phyloP scores from a whole-genome alignment of 1,140 invertebrate species.

The Bradysia coprophila region DNA sequence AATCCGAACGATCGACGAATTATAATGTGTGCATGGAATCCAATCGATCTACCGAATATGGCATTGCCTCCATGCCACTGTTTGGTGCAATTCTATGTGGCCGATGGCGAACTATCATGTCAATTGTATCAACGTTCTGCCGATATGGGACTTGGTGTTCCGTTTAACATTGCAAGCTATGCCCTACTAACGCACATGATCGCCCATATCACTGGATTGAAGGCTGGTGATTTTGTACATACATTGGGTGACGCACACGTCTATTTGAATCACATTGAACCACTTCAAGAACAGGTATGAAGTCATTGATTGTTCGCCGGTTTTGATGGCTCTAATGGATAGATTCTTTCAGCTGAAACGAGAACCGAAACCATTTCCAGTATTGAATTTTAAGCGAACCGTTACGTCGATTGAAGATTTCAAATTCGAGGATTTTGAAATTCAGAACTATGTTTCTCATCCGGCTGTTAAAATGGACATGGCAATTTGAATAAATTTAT shows the following conservation, averaged over 20 bases:
- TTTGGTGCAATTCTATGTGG: conserved; percentile 88
- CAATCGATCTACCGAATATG: conserved; percentile 76
- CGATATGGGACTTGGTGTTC: conserved; percentile 95
- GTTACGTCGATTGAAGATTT: conserved; percentile 81
- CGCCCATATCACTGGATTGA: conserved; percentile 78
- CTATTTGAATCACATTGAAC: conserved; percentile 81
- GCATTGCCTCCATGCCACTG: conserved; percentile 95
- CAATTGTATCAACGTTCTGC: conserved; percentile 93
- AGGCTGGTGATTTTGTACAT: conserved; percentile 93
- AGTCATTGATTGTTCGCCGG: too few species aligned
- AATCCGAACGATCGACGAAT: conserved; percentile 79
- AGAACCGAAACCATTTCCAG: conserved; percentile 68
- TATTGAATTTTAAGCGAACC: conserved; percentile 38
- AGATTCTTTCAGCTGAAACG: conserved; percentile 43
- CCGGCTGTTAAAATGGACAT: conserved; percentile 88
- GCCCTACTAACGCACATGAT: conserved; percentile 90
- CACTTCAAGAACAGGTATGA: conserved; percentile 54
- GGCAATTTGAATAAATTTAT: conserved; percentile 61
- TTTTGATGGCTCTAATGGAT: too few species aligned
- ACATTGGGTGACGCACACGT: conserved; percentile 94
- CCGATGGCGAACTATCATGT: conserved; percentile 65
- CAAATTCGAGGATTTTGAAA: conserved; percentile 69
- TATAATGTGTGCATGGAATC: conserved; percentile 94
- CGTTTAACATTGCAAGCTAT: conserved; percentile 98
- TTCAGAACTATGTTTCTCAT: conserved; percentile 79